Conservation (phyloP, 2,888 invertebrate species). For the Andrena dorsata region DNA sequence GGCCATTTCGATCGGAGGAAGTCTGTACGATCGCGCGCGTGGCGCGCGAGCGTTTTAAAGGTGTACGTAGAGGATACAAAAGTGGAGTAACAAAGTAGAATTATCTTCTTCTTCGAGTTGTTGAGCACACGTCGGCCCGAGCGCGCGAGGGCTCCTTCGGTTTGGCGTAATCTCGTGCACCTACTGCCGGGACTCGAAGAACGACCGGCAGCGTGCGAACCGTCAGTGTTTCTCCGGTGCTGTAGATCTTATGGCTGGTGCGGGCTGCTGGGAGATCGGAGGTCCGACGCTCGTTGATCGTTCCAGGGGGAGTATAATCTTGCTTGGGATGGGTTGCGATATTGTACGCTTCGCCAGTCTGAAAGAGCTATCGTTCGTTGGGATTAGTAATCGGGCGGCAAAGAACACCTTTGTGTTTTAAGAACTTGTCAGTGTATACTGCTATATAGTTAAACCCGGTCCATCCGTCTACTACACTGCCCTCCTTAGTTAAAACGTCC, state of each 20-base stretch:
- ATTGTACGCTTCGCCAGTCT: slow-evolving; percentile 86
- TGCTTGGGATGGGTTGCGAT: slow-evolving; percentile 84
- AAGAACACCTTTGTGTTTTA: background rate
- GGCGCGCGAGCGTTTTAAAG: slow-evolving; percentile 36
- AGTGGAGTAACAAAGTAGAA: slow-evolving; percentile 63
- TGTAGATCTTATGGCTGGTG: slow-evolving; percentile 70
- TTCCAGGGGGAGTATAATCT: slow-evolving; percentile 76
- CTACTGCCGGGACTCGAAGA: slow-evolving; percentile 82
- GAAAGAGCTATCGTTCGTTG: slow-evolving; percentile 75
- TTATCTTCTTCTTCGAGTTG: slow-evolving; percentile 44
- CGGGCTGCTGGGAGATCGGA: slow-evolving; percentile 70
- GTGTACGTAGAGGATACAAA: slow-evolving; percentile 53
- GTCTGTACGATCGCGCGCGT: slow-evolving; percentile 20
- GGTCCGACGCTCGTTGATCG: slow-evolving; percentile 83
- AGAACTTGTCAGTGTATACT: slow-evolving; percentile 10
- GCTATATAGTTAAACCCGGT: background rate
- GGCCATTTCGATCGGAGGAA: slow-evolving; percentile 16
- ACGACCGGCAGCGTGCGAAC: slow-evolving; percentile 83
- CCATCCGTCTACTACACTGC: background rate
- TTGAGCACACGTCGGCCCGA: slow-evolving; percentile 57
- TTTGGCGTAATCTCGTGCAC: slow-evolving; percentile 2
- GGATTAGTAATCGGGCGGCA: slow-evolving; percentile 24
- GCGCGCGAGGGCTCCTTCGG: slow-evolving; percentile 46
- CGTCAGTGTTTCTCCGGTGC: slow-evolving; percentile 82
- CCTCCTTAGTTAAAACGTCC: no score